A percentile compares a stretch with the other conserved stretches of the same genome.
These are phyloP conservation scores for Sebastes minor DNA, from an alignment of 2,797 vertebrate genomes.

Conservation along the genomic window DNA sequence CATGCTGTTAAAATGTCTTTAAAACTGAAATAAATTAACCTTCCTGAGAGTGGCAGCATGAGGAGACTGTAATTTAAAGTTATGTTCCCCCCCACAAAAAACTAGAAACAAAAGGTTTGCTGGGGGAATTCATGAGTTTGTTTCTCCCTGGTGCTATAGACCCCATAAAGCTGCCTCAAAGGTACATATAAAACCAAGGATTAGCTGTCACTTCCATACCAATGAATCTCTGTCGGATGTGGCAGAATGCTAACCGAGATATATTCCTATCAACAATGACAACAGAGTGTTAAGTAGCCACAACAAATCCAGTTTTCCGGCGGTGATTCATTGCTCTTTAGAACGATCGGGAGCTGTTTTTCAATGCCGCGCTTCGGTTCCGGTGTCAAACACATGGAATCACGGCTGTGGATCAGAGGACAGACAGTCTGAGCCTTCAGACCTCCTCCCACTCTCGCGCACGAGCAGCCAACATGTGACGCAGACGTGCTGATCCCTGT, in stretches of 20 bases:
- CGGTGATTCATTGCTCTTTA: conserved; percentile 35
- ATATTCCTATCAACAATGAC: conserved; percentile 35
- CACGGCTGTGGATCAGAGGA: conserved; percentile 39
- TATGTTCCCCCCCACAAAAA: neutral
- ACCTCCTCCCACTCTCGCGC: conserved; percentile 24
- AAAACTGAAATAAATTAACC: conserved; percentile 6
- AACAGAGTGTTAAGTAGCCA: conserved; percentile 42
- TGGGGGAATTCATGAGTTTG: conserved; percentile 3
- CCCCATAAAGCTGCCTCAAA: conserved; percentile 28
- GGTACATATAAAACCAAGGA: conserved; percentile 35
- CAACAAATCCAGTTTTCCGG: conserved; percentile 58
- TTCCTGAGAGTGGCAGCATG: neutral
- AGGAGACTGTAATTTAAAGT: conserved; percentile 24
- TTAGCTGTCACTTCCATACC: conserved; percentile 30
- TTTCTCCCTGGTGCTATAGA: conserved; percentile 8
- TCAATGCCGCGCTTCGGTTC: conserved; percentile 24
- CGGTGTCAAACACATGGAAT: conserved; percentile 43
- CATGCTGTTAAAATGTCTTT: neutral
- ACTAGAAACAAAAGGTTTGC: conserved; percentile 3
- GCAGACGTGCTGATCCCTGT: conserved; percentile 30
- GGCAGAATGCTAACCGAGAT: conserved; percentile 31
- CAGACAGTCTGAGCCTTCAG: conserved; percentile 37
- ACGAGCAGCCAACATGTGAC: conserved; percentile 47
- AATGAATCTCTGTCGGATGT: conserved; percentile 14
- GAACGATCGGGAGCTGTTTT: conserved; percentile 33